Evolutionary conservation across 2,113 vertebrate genomes (phyloP).

Genomic region (Myrmecobius fasciatus): DNA sequence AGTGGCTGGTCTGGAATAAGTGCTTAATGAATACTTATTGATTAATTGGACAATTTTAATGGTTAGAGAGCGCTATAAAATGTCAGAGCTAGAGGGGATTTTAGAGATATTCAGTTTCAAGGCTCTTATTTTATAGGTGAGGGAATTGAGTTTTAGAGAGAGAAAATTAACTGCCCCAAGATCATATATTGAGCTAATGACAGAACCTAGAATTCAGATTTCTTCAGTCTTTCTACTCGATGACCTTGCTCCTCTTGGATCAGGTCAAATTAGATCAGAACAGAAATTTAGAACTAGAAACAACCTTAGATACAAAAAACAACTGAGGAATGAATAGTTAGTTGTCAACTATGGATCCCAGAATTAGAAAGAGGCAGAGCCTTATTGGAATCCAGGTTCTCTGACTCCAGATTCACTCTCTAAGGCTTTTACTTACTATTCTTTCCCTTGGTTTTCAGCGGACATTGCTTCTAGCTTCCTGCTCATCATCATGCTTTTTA

Average conservation of each 20-base stretch:
- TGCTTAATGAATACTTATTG: neutral
- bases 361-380: neutral
- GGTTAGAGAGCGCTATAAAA: neutral
- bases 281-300: neutral
- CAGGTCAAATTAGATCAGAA: neutral
- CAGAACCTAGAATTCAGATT: neutral
- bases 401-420: neutral
- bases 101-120: neutral
- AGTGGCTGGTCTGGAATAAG: neutral
- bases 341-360: neutral
- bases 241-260: neutral
- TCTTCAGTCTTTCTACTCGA: neutral
- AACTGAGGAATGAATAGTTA: neutral
- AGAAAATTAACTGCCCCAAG: neutral
- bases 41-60: neutral
- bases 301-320: neutral
- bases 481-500: constrained; percentile 82
- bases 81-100: neutral
- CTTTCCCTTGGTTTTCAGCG: constrained; percentile 70
- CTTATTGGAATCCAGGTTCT: neutral
- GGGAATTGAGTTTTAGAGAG: no score
- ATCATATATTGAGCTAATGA: neutral
- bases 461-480: constrained; percentile 85
- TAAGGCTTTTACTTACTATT: neutral
- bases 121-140: neutral